Base-by-base conservation (phyloP, 2,888 invertebrate genomes). In the Auanema sp. region DNA sequence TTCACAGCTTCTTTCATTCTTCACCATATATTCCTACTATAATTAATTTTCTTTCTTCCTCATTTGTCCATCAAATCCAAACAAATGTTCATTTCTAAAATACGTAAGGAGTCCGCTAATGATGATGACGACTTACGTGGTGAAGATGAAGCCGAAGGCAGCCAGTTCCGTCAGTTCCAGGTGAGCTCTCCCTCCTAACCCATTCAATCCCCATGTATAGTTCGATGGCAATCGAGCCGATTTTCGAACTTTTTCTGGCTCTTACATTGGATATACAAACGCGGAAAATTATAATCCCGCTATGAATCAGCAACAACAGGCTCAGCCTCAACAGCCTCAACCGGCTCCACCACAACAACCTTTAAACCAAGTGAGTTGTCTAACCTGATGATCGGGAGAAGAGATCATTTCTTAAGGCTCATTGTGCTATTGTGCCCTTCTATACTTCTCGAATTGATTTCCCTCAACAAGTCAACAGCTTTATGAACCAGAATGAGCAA, bases 61-160 rank as follows among this genome's bases (percentile, higher is more conserved):
- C 33, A 33, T 33, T 33, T 33, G 33, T 33, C 8, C 33, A 33
- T 33, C 33, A 33, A 33, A 33, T 33, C 8, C 33, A 33, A 33
- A 33, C 33, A 33, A 33, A 33, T 33, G 33, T 33, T 33, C 8
- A 33, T 33, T 33, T 33, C 33, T 3, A 33, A 33, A 33, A 33
- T 33, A 5, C 33, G 33, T 16, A 50, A 50, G 2, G 11, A 24
- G 16, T 50, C 21, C 50, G 14, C 25, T 40, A 47, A 21, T 1
- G 60, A 60, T 18, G 60, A 60, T n/a, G 60, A 60, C 12, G 60
- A 60, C 44, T 51, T 60, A 4, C 43, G 54, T 18, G 60, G 60
- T 12, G 60, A 60, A 24, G 60, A 60, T 55, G 60, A 60, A 44
- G 50, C 49, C 12, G 60, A 60, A 25, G 60, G 60, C 10, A 54